A percentile compares a stretch with the other conserved stretches of the same genome.
phyloP scores from a whole-genome alignment of 1,140 invertebrate genomes.

The Bombus impatiens region DNA sequence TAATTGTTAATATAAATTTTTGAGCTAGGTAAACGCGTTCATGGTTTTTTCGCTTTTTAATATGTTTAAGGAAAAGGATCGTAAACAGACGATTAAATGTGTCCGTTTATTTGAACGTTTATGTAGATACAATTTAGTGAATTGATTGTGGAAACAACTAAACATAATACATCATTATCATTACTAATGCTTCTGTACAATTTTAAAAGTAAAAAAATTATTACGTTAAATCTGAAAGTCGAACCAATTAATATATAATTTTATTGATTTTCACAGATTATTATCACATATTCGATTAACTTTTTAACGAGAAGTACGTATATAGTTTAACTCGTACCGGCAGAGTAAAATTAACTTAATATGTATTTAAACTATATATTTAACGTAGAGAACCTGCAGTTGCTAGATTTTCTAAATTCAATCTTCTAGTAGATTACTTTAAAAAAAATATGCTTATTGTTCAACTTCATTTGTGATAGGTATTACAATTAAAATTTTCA shows the following conservation, averaged over 20 bases:
- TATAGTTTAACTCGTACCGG: not conserved
- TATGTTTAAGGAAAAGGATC: not conserved
- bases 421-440: not conserved
- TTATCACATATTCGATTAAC: not conserved
- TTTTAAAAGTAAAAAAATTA: slow-evolving; percentile 17
- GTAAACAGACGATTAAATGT: not conserved
- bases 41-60: not conserved
- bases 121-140: not conserved
- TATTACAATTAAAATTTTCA: slow-evolving; percentile 14
- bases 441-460: not conserved
- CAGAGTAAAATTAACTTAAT: slow-evolving; percentile 10
- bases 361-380: slow-evolving; percentile 14
- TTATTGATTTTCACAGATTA: not conserved
- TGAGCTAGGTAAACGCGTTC: too few relatives aligned
- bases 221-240: not conserved
- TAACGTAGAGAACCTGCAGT: slow-evolving; percentile 44
- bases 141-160: slow-evolving; percentile 15
- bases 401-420: slow-evolving; percentile 28
- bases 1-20: not conserved
- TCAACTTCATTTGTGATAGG: not conserved
- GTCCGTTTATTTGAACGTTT: slow-evolving; percentile 7
- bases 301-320: not conserved
- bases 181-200: not conserved
- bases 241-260: not conserved
- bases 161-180: not conserved